Percentiles rank a stretch among this genome's conserved stretches.
These are phyloP conservation scores for Cyrtorhinus lividipennis DNA, from an alignment of 1,140 invertebrate species.

Conservation along the genomic window DNA sequence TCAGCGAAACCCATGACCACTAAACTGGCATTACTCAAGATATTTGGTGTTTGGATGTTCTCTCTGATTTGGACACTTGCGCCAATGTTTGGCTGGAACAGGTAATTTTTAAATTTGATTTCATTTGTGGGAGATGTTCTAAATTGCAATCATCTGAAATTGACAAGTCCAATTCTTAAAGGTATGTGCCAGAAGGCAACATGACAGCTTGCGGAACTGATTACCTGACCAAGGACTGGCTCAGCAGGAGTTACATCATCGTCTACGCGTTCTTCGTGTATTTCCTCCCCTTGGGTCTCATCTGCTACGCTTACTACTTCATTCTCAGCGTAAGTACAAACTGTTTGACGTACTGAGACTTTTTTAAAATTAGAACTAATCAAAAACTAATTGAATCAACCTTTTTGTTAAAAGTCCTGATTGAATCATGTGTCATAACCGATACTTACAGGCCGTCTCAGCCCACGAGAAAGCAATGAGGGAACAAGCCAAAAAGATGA, in stretches of 20 bases:
- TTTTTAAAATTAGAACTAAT: too few species aligned
- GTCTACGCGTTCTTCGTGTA: slow-evolving; percentile 56
- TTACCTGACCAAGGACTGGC: slow-evolving; percentile 51
- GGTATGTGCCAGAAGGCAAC: slow-evolving; percentile 76
- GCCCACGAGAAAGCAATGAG: slow-evolving; percentile 67
- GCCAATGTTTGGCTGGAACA: slow-evolving; percentile 65
- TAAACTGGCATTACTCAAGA: slow-evolving; percentile 47
- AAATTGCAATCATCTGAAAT: not conserved
- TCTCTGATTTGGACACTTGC: slow-evolving; percentile 50
- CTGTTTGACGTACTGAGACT: too few species aligned
- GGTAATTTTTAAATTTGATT: slow-evolving; percentile 35
- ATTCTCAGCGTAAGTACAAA: slow-evolving; percentile 45
- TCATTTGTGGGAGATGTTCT: not conserved
- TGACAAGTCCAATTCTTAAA: too few species aligned
- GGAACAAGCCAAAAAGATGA: slow-evolving; percentile 75
- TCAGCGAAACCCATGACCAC: slow-evolving; percentile 53
- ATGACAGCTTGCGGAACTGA: slow-evolving; percentile 75
- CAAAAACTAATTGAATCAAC: too few species aligned
- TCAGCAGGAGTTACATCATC: slow-evolving; percentile 50
- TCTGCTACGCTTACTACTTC: slow-evolving; percentile 63
- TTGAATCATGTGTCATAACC: too few species aligned
- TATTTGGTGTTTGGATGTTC: slow-evolving; percentile 53
- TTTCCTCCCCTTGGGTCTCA: slow-evolving; percentile 50
- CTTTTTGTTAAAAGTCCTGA: too few species aligned
- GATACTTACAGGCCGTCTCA: slow-evolving; percentile 46